Base-by-base conservation (phyloP, 2,113 vertebrate species). In the Pampusana beccarii region DNA sequence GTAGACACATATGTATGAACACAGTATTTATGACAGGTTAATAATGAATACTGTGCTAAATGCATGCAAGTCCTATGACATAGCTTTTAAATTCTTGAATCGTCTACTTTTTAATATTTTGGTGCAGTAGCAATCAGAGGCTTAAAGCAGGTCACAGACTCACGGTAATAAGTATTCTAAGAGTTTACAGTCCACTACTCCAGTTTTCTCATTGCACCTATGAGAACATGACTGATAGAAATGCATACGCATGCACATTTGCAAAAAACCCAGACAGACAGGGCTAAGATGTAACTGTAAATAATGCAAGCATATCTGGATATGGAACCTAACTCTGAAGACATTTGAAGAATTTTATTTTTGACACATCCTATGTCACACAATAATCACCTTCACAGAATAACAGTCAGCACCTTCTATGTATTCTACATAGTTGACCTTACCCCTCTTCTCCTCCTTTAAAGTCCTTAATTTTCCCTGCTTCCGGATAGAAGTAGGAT, bases 171-270 rank as follows among this genome's bases (percentile, higher is more conserved):
- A 75, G 26, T 24, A 25, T 65, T 88, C 78, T 51, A 83, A 51
- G 46, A 86, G 29, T 38, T 83, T 26, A 51, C 11, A 80, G 53
- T 40, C 69, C 51, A 80, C 18, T 69, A n/a, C 25, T 90, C 56
- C 34, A 13, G 17, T 88, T 91, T 90, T 70, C 53, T 88, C 74
- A 44, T 2, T 65, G 40, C 13, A 75, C 25, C 33, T 78, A 38
- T 16, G 28, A 83, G 64, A 66, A 88, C 3, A 36, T 1, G 21
- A 91, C 8, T 0, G 1, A 73, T 3, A 74, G 29, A 88, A 90
- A 84, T n/a, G 11, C 65, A 80, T 8, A 54, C 0, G 0, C 15
- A 21, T 29, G 9, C 50, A 79, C 9, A 36, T 72, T 29, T 57
- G 19, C n/a, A 95, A 60, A 38, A 69, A 36, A 31, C 53, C 25